Conservation (phyloP, 92 coral and sea anemone genomes). For the Scolanthus callimorphus region DNA sequence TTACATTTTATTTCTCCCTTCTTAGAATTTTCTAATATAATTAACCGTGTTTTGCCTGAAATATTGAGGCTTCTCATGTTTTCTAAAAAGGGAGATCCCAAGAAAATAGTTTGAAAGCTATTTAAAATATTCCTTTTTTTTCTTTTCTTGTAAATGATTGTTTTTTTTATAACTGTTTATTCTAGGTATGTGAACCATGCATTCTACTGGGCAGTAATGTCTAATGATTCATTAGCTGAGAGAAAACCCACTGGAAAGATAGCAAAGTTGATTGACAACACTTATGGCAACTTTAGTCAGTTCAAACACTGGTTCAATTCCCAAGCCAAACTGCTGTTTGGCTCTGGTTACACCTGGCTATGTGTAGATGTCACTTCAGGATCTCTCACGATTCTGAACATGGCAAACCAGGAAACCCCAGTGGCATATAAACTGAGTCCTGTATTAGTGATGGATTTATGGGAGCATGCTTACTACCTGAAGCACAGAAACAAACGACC, state of each 20-base stretch:
- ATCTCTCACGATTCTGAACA: conserved; percentile 37
- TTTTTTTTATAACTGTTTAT: too few relatives aligned
- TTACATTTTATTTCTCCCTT: too few relatives aligned
- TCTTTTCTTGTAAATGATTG: too few relatives aligned
- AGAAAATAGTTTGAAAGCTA: too few relatives aligned
- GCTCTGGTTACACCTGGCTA: conserved; percentile 92
- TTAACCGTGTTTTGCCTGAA: too few relatives aligned
- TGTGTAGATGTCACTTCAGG: conserved; percentile 53
- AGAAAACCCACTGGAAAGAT: conserved; percentile 68
- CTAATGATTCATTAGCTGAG: conserved; percentile 70
- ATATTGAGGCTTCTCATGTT: too few relatives aligned
- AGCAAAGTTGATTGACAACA: conserved; percentile 51
- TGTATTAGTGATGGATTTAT: conserved; percentile 71
- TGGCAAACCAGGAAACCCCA: conserved; percentile 80
- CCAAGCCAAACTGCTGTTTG: conserved; percentile 62
- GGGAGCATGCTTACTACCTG: conserved; percentile 97
- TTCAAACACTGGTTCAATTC: conserved; percentile 58
- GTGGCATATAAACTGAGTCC: conserved; percentile 48
- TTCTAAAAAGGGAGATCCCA: too few relatives aligned
- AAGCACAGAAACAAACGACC: conserved; percentile 83
- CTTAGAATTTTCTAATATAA: too few relatives aligned
- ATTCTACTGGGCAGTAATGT: conserved; percentile 85
- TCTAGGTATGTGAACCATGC: conserved; percentile 87
- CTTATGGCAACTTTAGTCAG: conserved; percentile 59
- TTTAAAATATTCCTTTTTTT: too few relatives aligned